Conservation (phyloP, 1,140 invertebrate genomes). For the Pteromalus puparum region DNA sequence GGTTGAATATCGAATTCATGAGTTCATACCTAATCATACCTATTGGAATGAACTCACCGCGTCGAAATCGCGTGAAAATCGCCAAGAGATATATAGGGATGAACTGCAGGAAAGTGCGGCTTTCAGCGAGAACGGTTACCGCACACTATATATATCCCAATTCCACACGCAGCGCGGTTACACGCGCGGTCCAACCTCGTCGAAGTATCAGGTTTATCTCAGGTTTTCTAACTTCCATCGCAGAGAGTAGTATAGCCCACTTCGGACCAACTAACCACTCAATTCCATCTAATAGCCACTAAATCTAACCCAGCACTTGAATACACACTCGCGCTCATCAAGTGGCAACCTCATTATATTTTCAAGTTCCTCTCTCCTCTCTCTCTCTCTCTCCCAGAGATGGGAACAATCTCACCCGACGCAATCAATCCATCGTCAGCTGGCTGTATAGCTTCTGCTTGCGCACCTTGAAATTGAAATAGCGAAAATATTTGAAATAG, state of each 20-base stretch:
- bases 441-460: neutral
- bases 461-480: conserved; percentile 39
- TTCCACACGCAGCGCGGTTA: too few species aligned
- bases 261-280: conserved; percentile 8
- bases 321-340: conserved; percentile 1
- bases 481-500: conserved; percentile 32
- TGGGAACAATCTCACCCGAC: neutral
- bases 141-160: too few species aligned
- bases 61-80: too few species aligned
- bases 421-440: conserved; percentile 2
- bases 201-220: too few species aligned
- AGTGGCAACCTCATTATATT: conserved; percentile 3
- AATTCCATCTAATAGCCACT: conserved; percentile 3
- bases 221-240: too few species aligned
- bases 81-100: too few species aligned
- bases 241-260: neutral
- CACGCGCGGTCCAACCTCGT: too few species aligned
- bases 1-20: too few species aligned
- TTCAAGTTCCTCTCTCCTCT: neutral
- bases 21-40: too few species aligned
- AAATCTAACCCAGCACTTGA: neutral
- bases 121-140: too few species aligned
- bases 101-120: too few species aligned
- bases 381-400: neutral
- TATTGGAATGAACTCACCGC: too few species aligned